Conservation (phyloP, 2,888 invertebrate genomes). For the Nycteola revayana region DNA sequence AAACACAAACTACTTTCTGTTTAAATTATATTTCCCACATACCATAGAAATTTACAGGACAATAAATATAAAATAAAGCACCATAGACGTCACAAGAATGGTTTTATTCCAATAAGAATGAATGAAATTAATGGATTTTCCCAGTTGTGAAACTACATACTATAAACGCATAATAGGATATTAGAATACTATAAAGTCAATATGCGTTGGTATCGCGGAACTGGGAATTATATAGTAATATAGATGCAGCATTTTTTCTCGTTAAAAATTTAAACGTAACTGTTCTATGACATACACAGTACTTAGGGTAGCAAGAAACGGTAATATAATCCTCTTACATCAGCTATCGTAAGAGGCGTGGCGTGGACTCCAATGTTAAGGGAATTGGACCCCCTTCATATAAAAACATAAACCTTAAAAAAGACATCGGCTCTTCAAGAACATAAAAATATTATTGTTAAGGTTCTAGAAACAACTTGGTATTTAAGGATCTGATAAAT, state of each 20-base stretch:
- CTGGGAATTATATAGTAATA: too few relatives aligned
- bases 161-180: constrained; percentile 3
- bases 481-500: constrained; percentile 71
- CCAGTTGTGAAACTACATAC: constrained; percentile 24
- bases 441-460: constrained; percentile 1
- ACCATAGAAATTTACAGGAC: constrained; percentile 19
- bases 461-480: constrained; percentile 58
- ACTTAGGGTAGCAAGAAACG: too few relatives aligned
- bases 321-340: too few relatives aligned
- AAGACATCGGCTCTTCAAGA: neutral
- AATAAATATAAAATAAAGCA: constrained; percentile 16
- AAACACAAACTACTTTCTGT: neutral
- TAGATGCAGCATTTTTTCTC: too few relatives aligned
- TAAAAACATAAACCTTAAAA: too few relatives aligned
- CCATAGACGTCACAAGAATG: constrained; percentile 41
- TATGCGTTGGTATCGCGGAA: too few relatives aligned
- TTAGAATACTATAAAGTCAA: too few relatives aligned
- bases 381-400: too few relatives aligned
- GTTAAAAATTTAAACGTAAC: too few relatives aligned
- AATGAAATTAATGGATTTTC: constrained; percentile 68
- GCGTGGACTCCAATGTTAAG: too few relatives aligned
- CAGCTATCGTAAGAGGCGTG: too few relatives aligned
- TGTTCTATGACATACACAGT: too few relatives aligned
- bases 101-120: constrained; percentile 59
- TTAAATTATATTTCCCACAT: constrained; percentile 8